phyloP scores from a whole-genome alignment of 1,140 invertebrate genomes.

The Philopotamus ludificatus region DNA sequence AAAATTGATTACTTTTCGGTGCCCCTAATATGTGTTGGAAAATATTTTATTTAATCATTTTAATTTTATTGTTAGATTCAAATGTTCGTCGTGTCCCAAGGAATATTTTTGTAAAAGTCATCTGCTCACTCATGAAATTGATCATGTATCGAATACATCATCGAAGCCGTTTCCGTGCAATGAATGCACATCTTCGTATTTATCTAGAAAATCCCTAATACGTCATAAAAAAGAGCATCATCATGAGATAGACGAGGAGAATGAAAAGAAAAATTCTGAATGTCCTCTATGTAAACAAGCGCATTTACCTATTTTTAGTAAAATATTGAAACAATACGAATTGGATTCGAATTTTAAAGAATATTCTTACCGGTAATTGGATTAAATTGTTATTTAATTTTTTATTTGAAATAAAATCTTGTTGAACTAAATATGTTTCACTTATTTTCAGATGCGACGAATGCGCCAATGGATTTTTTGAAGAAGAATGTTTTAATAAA shows the following conservation, averaged over 20 bases:
- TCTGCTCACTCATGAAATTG: slow-evolving; percentile 27
- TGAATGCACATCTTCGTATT: slow-evolving; percentile 32
- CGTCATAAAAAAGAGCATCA: slow-evolving; percentile 27
- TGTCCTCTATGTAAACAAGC: slow-evolving; percentile 9
- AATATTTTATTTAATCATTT: too few relatives aligned
- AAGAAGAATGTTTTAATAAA: slow-evolving; percentile 20
- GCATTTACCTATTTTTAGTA: neutral
- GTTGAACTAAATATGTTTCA: too few relatives aligned
- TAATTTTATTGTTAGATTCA: too few relatives aligned
- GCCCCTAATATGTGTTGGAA: too few relatives aligned
- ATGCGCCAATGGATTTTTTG: slow-evolving; percentile 28
- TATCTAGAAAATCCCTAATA: slow-evolving; percentile 25
- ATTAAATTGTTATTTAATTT: neutral
- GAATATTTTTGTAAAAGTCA: slow-evolving; percentile 36
- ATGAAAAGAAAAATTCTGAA: neutral
- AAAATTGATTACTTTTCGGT: too few relatives aligned
- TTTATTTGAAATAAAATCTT: too few relatives aligned
- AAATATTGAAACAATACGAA: slow-evolving; percentile 8
- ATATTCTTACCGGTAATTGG: slow-evolving; percentile 27
- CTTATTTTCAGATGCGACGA: slow-evolving; percentile 27
- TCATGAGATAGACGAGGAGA: neutral
- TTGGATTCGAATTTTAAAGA: slow-evolving; percentile 5
- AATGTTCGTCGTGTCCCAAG: slow-evolving; percentile 32
- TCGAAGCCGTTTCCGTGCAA: slow-evolving; percentile 31
- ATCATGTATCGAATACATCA: slow-evolving; percentile 25